Percentiles rank a stretch among this genome's conserved stretches.
Conservation (phyloP, 2,797 vertebrate species). For the Anomalospiza imberbis region DNA sequence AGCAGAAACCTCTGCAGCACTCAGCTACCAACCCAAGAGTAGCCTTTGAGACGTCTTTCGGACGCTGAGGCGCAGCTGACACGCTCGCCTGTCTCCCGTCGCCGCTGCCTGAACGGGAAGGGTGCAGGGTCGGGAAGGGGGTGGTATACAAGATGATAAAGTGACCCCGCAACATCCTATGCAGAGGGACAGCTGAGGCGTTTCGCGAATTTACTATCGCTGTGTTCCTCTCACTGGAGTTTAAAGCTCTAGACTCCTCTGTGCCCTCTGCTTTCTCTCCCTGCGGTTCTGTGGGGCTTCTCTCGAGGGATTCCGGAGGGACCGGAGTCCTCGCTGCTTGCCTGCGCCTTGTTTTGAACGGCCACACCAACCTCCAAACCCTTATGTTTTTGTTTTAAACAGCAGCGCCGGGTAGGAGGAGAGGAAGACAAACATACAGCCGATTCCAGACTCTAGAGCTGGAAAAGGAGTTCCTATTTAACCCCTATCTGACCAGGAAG, state of each 20-base stretch:
- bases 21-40: background rate
- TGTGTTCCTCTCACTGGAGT: background rate
- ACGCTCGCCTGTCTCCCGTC: background rate
- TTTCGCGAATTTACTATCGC: background rate
- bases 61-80: background rate
- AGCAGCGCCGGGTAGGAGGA: slow-evolving; percentile 82
- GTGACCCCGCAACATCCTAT: background rate
- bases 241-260: background rate
- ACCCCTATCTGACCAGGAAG: slow-evolving; percentile 85
- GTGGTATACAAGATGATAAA: background rate
- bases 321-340: background rate
- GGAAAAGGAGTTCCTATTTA: slow-evolving; percentile 87
- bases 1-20: background rate
- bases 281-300: background rate
- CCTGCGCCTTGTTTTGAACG: background rate
- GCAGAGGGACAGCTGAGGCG: background rate
- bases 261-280: background rate
- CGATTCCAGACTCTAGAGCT: slow-evolving; percentile 84
- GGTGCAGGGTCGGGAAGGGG: background rate
- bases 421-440: slow-evolving; percentile 85
- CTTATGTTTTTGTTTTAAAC: slow-evolving; percentile 67
- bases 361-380: background rate
- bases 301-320: background rate
- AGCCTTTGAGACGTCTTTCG: background rate
- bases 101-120: background rate